Evolutionary conservation across 2,797 vertebrate genomes (phyloP).

Genomic region (Arremon brunneinucha): DNA sequence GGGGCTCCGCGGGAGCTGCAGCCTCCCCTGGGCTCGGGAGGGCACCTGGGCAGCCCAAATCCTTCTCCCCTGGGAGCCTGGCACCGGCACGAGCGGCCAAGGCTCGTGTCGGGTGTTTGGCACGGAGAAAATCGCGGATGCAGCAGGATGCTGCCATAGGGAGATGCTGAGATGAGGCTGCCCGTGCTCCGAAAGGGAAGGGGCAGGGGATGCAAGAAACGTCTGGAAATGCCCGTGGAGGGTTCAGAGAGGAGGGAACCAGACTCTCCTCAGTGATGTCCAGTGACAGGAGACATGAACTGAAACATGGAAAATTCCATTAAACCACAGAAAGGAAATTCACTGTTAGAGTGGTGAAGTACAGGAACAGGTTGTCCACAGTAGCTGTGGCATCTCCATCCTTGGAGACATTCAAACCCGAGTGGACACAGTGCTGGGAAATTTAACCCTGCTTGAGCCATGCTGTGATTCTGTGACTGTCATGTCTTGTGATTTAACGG

Average conservation of each 20-base stretch:
- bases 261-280: not conserved
- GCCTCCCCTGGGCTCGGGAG: fast-evolving
- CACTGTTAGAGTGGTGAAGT: not conserved
- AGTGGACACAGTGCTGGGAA: not conserved
- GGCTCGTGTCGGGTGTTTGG: fast-evolving
- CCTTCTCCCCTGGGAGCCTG: not conserved
- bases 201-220: fast-evolving
- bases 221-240: not conserved
- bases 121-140: fast-evolving
- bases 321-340: fast-evolving
- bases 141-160: fast-evolving
- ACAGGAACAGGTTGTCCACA: not conserved
- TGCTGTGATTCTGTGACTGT: not conserved
- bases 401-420: not conserved
- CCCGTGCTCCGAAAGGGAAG: fast-evolving
- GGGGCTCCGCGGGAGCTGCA: fast-evolving
- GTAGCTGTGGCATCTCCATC: not conserved
- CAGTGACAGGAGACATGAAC: not conserved
- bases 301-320: not conserved
- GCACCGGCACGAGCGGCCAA: fast-evolving
- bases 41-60: not conserved
- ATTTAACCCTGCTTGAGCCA: not conserved
- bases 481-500: fast-evolving
- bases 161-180: not conserved
- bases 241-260: not conserved